Evolutionary conservation across 2,797 vertebrate genomes (phyloP).

Genomic region (Apodemus agrarius): DNA sequence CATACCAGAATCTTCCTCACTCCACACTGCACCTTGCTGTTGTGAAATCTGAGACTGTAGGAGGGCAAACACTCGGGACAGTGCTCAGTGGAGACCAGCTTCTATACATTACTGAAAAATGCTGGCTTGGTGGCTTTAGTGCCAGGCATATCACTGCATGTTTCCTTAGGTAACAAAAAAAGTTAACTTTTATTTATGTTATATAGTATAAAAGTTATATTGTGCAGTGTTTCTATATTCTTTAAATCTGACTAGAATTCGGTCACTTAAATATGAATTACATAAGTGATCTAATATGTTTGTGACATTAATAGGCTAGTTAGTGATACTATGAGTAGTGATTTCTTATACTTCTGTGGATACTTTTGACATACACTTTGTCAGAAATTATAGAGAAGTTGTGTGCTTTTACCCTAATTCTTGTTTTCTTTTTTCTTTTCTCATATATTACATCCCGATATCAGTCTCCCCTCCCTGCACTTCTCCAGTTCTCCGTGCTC

Average conservation of each 20-base stretch:
- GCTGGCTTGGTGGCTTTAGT: background rate
- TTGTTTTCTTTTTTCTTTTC: background rate
- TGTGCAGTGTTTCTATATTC: conserved; percentile 55
- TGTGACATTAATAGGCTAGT: background rate
- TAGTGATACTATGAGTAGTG: background rate
- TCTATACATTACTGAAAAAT: background rate
- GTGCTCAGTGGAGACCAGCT: background rate
- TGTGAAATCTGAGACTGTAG: background rate
- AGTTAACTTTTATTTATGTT: conserved; percentile 7
- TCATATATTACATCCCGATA: background rate
- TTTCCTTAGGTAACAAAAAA: conserved; percentile 42
- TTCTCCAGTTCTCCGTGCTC: background rate
- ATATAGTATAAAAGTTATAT: conserved; percentile 1
- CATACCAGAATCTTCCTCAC: background rate
- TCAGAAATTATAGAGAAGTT: conserved; percentile 28
- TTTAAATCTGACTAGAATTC: background rate
- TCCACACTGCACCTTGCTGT: background rate
- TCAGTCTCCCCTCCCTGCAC: background rate
- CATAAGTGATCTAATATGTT: conserved; percentile 5
- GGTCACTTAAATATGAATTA: background rate
- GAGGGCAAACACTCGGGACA: background rate
- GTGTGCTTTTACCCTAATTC: background rate
- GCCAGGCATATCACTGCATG: background rate
- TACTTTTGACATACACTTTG: background rate
- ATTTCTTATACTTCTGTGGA: background rate